Base-by-base conservation (phyloP, 2,888 invertebrate genomes). In the Arrhopalites spinosus region DNA sequence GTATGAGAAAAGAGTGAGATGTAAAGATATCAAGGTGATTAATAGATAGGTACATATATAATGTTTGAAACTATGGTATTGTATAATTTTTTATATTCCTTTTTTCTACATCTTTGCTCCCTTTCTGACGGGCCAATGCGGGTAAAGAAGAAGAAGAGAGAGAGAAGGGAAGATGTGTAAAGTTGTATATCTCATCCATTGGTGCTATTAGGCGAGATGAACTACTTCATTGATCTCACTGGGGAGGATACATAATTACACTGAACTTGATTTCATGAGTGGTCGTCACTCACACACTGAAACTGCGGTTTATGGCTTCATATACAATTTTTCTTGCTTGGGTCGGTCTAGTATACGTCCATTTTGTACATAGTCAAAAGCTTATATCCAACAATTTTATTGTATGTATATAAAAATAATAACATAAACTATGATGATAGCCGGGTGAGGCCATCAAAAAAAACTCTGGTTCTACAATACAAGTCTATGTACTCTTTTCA, bases 201-300 rank as follows among this genome's bases (percentile, higher is more conserved):
- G 53, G 70, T 30, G 70, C 70, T 70, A 70, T 70, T 70, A 70
- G 56, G 53, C 53, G 53, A 50, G 50, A 64, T 73, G 73, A 73
- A 73, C 73, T 73, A 73, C 73, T 73, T 73, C 64, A 73, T 73
- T 73, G 73, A 73, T 73, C 73, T 64, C 73, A 53, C 43, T 63
- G 72, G 27, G 64, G 73, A 53, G 61, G 61, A 73, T 47, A n/a
- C 66, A 73, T 73, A 73, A 73, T 73, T 73, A 66, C 66, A 73
- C 66, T 50, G 73, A 50, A 64, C 36, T 73, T 63, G 63, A 73
- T 63, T 73, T 73, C 66, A 66, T 73, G 73, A 73, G 73, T 73
- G 73, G 66, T 73, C 73, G 73, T 73, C 73, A 73, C 73, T 73
- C 73, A 70, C 70, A 70, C 50, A 63, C 47, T 20, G 50, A 73